These are phyloP conservation scores for Tetanocera ferruginea DNA, from an alignment of 2,888 invertebrate genomes.

Conservation along the genomic window DNA sequence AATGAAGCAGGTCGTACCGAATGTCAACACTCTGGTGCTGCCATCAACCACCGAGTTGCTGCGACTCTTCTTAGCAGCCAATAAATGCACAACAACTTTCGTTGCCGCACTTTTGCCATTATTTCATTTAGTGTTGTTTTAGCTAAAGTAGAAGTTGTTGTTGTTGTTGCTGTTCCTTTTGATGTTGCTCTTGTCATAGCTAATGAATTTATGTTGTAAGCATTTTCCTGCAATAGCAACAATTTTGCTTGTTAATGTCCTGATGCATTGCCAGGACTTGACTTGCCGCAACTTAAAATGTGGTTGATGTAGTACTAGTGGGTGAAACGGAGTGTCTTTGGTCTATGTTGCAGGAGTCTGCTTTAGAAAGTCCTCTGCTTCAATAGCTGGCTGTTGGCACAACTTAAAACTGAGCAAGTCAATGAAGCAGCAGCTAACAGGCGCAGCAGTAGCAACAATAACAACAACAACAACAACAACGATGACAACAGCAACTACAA, in stretches of 20 bases:
- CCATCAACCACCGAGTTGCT: too few species aligned
- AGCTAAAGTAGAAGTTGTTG: neutral
- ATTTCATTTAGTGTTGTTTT: too few species aligned
- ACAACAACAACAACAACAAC: neutral
- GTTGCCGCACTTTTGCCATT: too few species aligned
- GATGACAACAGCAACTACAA: neutral
- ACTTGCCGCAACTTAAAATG: conserved; percentile 1
- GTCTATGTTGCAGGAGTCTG: neutral
- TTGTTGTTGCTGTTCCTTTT: conserved; percentile 11
- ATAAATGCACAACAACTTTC: too few species aligned
- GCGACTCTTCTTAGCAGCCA: too few species aligned
- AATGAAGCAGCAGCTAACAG: conserved; percentile 2
- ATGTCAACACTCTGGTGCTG: too few species aligned
- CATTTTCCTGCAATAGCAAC: conserved; percentile 23
- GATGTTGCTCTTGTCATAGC: conserved; percentile 18
- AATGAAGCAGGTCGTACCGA: too few species aligned
- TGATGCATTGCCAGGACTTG: conserved; percentile 6
- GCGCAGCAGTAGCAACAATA: neutral
- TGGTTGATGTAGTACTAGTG: neutral
- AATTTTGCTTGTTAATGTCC: conserved; percentile 27
- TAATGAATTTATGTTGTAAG: conserved; percentile 25
- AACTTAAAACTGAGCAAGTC: neutral
- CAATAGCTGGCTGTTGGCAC: too few species aligned
- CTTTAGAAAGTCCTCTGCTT: neutral
- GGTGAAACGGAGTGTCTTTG: neutral